Base-by-base conservation (phyloP, 1,140 invertebrate genomes). In the Pseudachorutes palmiensis region DNA sequence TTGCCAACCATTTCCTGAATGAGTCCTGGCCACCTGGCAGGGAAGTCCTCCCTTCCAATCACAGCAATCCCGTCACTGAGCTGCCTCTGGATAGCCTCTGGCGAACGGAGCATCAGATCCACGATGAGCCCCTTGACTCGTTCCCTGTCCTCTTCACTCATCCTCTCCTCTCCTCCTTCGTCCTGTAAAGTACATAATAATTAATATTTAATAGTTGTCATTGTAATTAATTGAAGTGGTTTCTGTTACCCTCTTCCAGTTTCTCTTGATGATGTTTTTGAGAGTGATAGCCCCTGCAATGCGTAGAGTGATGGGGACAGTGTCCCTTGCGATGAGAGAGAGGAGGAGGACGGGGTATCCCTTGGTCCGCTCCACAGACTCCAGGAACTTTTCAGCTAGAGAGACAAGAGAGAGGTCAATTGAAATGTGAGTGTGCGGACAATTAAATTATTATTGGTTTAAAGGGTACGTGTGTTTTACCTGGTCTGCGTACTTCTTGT, bases 201-300 rank as follows among this genome's bases (percentile, higher is more conserved):
- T n/a, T n/a, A 48, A 51, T 65, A 71, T 30, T 30, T 32, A 51
- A 12, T 22, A 51, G 24, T 68, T 49, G 36, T 12, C 22, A 62
- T 32, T 49, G 24, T 49, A 64, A 2, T n/a, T n/a, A n/a, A n/a
- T n/a, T n/a, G n/a, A n/a, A n/a, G n/a, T n/a, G n/a, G n/a, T n/a
- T n/a, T n/a, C n/a, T n/a, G n/a, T 82, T 81, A 93, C 90, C 74
- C 90, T 82, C 81, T 85, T 84, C 96, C 96, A 99, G 80, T 97
- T 95, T 64, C 92, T 82, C 79, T 97, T 97, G 3, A 97, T 86
- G 78, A 88, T 96, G 79, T 99, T 99, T 79, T 99, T 99, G 75
- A 99, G 96, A 19, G 90, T 88, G 72, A 98, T 88, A 51, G 94
- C 87, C 57, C 90, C 91, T 41, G 92, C 88, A 49, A 94, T 82